Conservation (phyloP, 2,797 vertebrate species). For the Silurus aristotelis region DNA sequence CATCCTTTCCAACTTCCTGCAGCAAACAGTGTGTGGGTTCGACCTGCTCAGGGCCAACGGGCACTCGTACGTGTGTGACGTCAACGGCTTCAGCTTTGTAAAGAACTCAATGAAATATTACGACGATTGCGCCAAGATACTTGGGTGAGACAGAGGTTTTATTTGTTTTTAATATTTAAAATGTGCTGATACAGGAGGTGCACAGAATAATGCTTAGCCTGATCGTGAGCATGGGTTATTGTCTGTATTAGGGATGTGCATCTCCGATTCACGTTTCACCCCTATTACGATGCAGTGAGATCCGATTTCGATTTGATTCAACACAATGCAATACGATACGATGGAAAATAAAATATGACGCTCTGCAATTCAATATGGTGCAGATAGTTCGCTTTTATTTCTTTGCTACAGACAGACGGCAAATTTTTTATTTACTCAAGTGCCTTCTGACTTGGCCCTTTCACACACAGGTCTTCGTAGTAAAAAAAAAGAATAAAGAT, state of each 20-base stretch:
- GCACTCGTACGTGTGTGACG: constrained; percentile 96
- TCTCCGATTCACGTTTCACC: too few relatives aligned
- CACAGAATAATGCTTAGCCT: not conserved
- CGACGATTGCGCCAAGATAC: constrained; percentile 98
- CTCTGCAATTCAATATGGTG: too few relatives aligned
- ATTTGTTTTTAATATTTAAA: not conserved
- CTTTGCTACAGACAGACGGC: too few relatives aligned
- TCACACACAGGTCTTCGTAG: too few relatives aligned
- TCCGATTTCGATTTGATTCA: too few relatives aligned
- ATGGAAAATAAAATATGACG: too few relatives aligned
- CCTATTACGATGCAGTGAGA: too few relatives aligned
- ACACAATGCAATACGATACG: too few relatives aligned
- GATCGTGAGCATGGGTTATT: not conserved
- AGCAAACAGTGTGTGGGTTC: constrained; percentile 99
- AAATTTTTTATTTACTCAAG: too few relatives aligned
- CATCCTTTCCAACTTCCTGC: constrained; percentile 40
- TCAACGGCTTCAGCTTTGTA: constrained; percentile 98
- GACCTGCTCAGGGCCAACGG: constrained; percentile 96
- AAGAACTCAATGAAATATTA: constrained; percentile 99
- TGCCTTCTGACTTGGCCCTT: too few relatives aligned
- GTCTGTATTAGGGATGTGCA: not conserved
- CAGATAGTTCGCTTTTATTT: too few relatives aligned
- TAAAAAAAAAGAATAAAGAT: too few relatives aligned
- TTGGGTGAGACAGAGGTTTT: constrained; percentile 78
- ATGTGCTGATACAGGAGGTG: not conserved